Evolutionary conservation across 2,113 vertebrate genomes (phyloP).

Genomic region (Oreocharis arfaki): DNA sequence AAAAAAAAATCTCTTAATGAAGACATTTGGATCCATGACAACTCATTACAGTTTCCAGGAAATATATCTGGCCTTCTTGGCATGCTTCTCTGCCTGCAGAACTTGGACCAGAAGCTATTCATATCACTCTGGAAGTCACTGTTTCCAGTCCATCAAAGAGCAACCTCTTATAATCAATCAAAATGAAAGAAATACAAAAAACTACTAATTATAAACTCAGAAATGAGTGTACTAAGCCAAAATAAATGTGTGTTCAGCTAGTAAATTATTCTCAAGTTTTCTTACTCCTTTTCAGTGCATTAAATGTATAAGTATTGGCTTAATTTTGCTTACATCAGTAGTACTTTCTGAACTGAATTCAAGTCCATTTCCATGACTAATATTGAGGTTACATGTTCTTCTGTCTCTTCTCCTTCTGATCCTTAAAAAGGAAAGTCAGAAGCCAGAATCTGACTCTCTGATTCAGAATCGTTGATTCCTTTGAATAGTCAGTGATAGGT

Average conservation of each 20-base stretch:
- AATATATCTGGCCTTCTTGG: neutral
- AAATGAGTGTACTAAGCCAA: neutral
- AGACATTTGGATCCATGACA: neutral
- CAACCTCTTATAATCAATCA: neutral
- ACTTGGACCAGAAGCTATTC: neutral
- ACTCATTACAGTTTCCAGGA: neutral
- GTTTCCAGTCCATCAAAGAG: neutral
- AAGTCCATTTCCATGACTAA: neutral
- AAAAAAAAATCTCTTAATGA: neutral
- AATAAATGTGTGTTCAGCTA: neutral
- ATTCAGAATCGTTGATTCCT: neutral
- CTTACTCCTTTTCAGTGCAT: neutral
- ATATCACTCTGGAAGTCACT: neutral
- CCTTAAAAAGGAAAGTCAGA: neutral
- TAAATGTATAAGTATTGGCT: neutral
- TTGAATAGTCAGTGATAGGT: neutral
- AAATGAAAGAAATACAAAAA: neutral
- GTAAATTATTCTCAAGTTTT: neutral
- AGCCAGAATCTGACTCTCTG: neutral
- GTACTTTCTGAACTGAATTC: neutral
- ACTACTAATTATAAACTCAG: neutral
- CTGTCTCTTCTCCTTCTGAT: neutral
- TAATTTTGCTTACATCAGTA: neutral
- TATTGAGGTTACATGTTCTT: neutral
- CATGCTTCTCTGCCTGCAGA: neutral